Percentiles rank a stretch among this genome's conserved stretches.
Evolutionary conservation across 2,888 invertebrate species (phyloP).

Genomic region (Nemotelus pantherinus): DNA sequence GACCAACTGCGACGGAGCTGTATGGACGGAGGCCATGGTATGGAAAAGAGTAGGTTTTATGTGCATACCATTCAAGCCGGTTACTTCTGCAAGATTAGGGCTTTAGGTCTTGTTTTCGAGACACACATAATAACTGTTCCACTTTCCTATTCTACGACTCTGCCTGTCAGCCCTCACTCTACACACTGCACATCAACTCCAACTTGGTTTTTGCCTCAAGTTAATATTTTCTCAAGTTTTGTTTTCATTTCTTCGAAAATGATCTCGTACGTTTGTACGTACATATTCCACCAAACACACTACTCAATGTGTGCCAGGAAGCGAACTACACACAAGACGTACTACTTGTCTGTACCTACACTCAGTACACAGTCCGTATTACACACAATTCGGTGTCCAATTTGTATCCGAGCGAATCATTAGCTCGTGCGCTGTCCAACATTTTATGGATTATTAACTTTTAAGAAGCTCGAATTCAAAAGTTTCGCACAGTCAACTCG

Average conservation of each 20-base stretch:
- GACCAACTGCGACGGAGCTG: not conserved
- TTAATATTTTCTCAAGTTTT: not conserved
- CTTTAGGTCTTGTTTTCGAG: conserved; percentile 36
- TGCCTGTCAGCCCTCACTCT: too few relatives aligned
- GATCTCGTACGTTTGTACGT: not conserved
- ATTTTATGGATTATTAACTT: conserved; percentile 35
- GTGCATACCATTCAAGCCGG: too few relatives aligned
- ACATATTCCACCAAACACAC: too few relatives aligned
- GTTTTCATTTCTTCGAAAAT: not conserved
- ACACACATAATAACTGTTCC: conserved; percentile 9
- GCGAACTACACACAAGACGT: too few relatives aligned
- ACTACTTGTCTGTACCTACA: too few relatives aligned
- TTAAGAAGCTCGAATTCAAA: conserved; percentile 32
- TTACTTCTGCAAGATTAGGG: conserved; percentile 28
- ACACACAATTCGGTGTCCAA: too few relatives aligned
- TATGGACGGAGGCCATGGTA: too few relatives aligned
- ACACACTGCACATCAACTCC: not conserved
- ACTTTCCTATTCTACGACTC: not conserved
- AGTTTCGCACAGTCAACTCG: not conserved
- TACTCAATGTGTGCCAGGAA: too few relatives aligned
- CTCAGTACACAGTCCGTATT: too few relatives aligned
- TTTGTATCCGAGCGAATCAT: too few relatives aligned
- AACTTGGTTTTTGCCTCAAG: not conserved
- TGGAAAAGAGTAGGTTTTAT: too few relatives aligned
- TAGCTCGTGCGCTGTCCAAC: too few relatives aligned